Evolutionary conservation across 2,797 vertebrate genomes (phyloP), one percentile per base, ranked within the genome.

Genomic region (Cuniculus paca): DNA sequence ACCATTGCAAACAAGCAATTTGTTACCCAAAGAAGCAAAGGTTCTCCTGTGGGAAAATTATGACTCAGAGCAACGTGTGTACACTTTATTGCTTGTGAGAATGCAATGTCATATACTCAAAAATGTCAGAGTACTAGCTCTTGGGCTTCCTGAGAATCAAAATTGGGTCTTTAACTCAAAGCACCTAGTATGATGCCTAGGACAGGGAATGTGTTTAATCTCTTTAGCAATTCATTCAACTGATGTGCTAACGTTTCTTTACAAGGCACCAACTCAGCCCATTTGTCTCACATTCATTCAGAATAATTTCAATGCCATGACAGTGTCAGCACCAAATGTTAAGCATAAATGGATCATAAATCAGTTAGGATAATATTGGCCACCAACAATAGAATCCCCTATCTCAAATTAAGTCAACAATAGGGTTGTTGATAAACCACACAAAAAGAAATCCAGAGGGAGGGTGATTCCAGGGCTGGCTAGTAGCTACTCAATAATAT

Each of bases 21-120:
- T 92, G 96, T 94, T 88, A 94, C 42, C 68, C 22, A 94, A 81
- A 74, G 50, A 75, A 77, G 42, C 58, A 74, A 68, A 88, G 36
- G 48, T 54, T 85, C 75, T 92, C 90, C 75, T 72, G n/a, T 84
- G 83, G 61, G 63, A 36, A 85, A 94, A 89, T 79, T 60, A 56
- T 82, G 80, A 81, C 91, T 95, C 31, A 31, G 45, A 88, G 28
- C 63, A 87, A 20, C n/a, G 39, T 68, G 50, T 42, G 6, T 84
- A 26, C 16, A 54, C 14, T 36, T 85, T n/a, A 54, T 31, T 74
- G 42, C 60, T 84, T 58, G 0, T 92, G 48, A 82, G 31, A 87
- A 93, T 65, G 68, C 26, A 93, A 58, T 10, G 1, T 56, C 34
- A 84, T 70, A 28, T 72, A 70, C 31, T 70, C 81, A 42, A 88